Percentiles rank a stretch among this genome's conserved stretches.
These are phyloP conservation scores for Cynopterus sphinx DNA, from an alignment of 2,797 vertebrate species.

Conservation along the genomic window DNA sequence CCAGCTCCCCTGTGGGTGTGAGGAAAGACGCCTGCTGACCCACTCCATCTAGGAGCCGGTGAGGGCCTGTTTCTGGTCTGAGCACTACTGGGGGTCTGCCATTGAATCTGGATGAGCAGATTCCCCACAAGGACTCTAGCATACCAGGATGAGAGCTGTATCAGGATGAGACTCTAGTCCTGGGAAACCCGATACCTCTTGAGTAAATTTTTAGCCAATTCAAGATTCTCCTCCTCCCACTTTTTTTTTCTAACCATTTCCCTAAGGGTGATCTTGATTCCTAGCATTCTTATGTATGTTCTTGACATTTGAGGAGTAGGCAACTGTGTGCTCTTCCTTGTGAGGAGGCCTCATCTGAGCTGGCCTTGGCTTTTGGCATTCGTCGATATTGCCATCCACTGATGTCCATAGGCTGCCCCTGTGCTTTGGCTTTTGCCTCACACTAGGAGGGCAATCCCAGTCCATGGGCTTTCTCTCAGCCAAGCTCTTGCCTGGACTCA, in stretches of 20 bases:
- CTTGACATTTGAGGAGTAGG: background rate
- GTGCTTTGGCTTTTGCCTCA: background rate
- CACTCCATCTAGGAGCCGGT: background rate
- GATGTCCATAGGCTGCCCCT: too few species aligned
- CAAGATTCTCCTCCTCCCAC: background rate
- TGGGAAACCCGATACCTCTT: background rate
- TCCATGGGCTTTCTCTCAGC: background rate
- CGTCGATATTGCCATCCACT: background rate
- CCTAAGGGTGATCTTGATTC: background rate
- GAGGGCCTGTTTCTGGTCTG: conserved; percentile 62
- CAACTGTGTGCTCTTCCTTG: background rate
- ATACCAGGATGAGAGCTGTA: conserved; percentile 76
- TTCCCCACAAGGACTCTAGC: conserved; percentile 77
- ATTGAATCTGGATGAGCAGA: conserved; percentile 73
- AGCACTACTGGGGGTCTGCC: conserved; percentile 66
- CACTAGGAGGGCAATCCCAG: background rate
- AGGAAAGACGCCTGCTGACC: background rate
- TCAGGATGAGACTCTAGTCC: conserved; percentile 81
- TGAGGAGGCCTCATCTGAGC: background rate
- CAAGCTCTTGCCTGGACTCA: too few species aligned
- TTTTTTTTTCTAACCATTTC: background rate
- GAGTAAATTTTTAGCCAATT: background rate
- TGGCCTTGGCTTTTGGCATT: background rate
- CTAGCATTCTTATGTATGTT: background rate
- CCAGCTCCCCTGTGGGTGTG: background rate